Evolutionary conservation across 23 tunicate species (phyloP).

Genomic region (Trididemnum clinides): DNA sequence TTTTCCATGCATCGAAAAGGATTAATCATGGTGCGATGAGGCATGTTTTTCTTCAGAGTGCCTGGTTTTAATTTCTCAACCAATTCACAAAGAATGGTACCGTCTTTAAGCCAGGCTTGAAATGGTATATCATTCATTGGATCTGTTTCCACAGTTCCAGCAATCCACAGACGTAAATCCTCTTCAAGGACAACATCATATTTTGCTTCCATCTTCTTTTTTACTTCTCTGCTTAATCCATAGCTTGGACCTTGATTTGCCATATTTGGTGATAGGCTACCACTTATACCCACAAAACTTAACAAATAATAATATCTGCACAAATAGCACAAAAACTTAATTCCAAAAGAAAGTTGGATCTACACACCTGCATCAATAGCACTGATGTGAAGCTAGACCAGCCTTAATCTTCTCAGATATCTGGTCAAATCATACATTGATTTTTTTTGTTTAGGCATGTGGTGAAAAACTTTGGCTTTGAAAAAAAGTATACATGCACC

Average conservation of each 20-base stretch:
- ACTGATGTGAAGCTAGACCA: no score
- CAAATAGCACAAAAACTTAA: no score
- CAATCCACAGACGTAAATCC: slow-evolving; percentile 74
- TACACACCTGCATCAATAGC: no score
- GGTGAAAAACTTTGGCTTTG: no score
- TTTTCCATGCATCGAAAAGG: slow-evolving; percentile 93
- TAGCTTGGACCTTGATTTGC: slow-evolving; percentile 78
- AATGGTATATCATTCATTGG: slow-evolving; percentile 47
- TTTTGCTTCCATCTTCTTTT: slow-evolving; percentile 75
- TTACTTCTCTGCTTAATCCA: slow-evolving; percentile 80
- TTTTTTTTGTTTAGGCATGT: no score
- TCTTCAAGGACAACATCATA: slow-evolving; percentile 65
- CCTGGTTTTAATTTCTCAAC: slow-evolving; percentile 55
- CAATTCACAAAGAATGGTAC: slow-evolving; percentile 66
- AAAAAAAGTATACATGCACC: no score
- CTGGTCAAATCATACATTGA: no score
- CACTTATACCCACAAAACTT: no score
- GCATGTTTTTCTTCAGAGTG: slow-evolving; percentile 36
- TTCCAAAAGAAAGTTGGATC: no score
- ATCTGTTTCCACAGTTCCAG: slow-evolving; percentile 58
- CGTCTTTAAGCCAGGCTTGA: slow-evolving; percentile 81
- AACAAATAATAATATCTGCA: no score
- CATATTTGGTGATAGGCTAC: slow-evolving; percentile 34
- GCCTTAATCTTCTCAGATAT: no score
- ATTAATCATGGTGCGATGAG: slow-evolving; percentile 71